Conservation (phyloP, 1,140 invertebrate species). For the Grapholita molesta region DNA sequence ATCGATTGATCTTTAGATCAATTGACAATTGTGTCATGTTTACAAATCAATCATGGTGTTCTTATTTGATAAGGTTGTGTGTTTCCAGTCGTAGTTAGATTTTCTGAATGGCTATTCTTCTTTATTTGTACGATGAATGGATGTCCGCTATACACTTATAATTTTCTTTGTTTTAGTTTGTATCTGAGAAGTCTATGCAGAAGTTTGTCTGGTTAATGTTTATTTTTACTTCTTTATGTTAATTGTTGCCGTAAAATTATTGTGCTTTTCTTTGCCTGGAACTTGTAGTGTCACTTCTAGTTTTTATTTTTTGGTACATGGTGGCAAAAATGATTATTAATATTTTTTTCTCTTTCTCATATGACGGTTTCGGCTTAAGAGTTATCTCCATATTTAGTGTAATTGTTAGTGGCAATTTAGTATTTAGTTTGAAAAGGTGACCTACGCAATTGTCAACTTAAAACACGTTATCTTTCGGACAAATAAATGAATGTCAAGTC, state of each 20-base stretch:
- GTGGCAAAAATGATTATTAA: too few species aligned
- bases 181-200: not conserved
- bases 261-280: not conserved
- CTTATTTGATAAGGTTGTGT: not conserved
- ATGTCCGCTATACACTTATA: not conserved
- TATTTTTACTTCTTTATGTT: conserved; percentile 22
- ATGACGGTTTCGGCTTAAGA: not conserved
- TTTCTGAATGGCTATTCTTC: not conserved
- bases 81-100: not conserved
- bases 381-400: too few species aligned
- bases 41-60: not conserved
- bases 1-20: too few species aligned
- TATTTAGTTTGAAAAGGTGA: too few species aligned
- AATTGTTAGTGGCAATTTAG: too few species aligned
- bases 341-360: not conserved
- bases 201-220: not conserved
- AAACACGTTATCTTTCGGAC: too few species aligned
- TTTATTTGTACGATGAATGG: not conserved
- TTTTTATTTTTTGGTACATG: too few species aligned
- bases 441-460: too few species aligned
- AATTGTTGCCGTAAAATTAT: not conserved
- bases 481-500: too few species aligned
- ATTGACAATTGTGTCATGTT: too few species aligned
- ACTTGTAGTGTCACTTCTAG: not conserved
- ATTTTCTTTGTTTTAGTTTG: not conserved